Conservation (phyloP, 2,113 vertebrate species). For the Dolichallabes microphthalmus region DNA sequence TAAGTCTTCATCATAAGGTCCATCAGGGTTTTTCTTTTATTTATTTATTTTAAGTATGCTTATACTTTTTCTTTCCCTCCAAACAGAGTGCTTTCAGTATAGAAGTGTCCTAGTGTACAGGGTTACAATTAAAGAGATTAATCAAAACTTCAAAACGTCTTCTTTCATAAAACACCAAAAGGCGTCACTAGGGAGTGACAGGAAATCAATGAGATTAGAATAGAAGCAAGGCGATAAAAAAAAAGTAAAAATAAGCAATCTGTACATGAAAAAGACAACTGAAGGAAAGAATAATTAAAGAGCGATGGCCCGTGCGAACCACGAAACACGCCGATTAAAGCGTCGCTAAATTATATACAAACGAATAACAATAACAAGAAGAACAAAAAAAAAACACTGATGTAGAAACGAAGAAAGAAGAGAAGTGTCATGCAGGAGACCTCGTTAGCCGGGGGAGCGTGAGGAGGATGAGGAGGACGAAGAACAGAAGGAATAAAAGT, state of each 20-base stretch:
- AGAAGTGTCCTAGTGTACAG: background rate
- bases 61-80: background rate
- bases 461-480: conserved; percentile 10
- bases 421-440: background rate
- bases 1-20: background rate
- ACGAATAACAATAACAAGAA: conserved; percentile 37
- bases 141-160: background rate
- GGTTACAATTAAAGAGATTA: conserved; percentile 18
- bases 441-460: background rate
- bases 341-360: conserved; percentile 67
- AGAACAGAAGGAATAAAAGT: too few species aligned
- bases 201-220: conserved; percentile 6
- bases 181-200: background rate
- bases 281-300: background rate
- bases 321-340: conserved; percentile 43
- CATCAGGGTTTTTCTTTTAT: background rate
- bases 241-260: background rate
- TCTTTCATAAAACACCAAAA: conserved; percentile 31
- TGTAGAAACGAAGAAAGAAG: conserved; percentile 36
- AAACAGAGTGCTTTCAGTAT: background rate
- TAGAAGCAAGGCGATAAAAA: conserved; percentile 13
- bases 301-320: conserved; percentile 41
- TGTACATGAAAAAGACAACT: conserved; percentile 31
- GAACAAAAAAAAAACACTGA: conserved; percentile 12
- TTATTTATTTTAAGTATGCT: background rate